Base-by-base conservation (phyloP, 2,888 invertebrate species). In the Allolobophora icterica region DNA sequence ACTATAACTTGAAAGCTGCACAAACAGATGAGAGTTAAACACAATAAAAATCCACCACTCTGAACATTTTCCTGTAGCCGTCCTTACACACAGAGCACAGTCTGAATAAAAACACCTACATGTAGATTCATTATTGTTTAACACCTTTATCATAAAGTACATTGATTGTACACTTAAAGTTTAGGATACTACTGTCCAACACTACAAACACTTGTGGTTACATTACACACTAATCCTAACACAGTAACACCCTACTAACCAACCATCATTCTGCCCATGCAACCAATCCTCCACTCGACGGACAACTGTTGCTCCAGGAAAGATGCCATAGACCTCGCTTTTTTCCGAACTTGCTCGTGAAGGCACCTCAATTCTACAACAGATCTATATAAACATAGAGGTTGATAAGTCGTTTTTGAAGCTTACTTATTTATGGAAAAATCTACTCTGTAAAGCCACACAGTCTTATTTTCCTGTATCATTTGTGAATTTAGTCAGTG, bases 291-390 rank as follows among this genome's bases (percentile, higher is more conserved):
- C 87, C 34, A 87, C 33, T 35, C 87, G 34, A 38, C 87, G 87
- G 19, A 87, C 87, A 87, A 87, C 87, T 35, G 87, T 87, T 87
- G 87, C 87, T 35, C 87, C 87, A 35, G 87, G 87, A 87, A 87
- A 87, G 38, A 87, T 87, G 5, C 87, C 87, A 21, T 3, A 24
- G 13, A 87, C 87, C n/a, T 87, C 87, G 17, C 87, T 87, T 24
- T 87, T 87, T 19, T 34, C 35, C 5, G 87, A 87, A 34, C 35
- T 87, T 87, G 34, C 87, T 38, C 87, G 17, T 87, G 87, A 87
- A 87, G 87, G 87, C 19, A 87, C 87, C 38, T 87, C 35, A 87
- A 38, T 13, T 34, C 87, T 87, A 24, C 34, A 87, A 35, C 33
- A 17, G 21, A 34, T 24, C 1, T 35, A 84, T 15, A 84, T 84